Evolutionary conservation across 2,797 vertebrate genomes (phyloP).

Genomic region (Onychomys leucogaster): DNA sequence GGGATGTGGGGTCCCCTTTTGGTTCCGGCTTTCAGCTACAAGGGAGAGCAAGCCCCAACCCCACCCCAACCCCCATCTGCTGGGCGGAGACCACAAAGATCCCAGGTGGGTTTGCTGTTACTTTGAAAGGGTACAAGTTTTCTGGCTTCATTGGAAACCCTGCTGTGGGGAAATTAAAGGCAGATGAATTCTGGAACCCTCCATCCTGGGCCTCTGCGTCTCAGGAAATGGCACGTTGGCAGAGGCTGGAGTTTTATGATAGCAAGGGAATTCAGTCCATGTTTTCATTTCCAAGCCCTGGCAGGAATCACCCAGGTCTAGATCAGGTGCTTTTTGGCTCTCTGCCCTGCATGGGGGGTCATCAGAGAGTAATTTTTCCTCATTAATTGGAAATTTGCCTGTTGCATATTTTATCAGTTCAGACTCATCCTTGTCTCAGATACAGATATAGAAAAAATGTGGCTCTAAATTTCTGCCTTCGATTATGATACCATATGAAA

Average conservation of each 20-base stretch:
- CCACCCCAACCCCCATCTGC: neutral
- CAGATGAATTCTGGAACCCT: conserved; percentile 52
- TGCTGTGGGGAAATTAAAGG: conserved; percentile 54
- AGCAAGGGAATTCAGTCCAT: conserved; percentile 26
- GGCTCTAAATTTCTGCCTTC: conserved; percentile 32
- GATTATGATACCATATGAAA: neutral
- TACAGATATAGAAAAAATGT: conserved; percentile 11
- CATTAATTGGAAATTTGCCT: conserved; percentile 61
- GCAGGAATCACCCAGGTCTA: conserved; percentile 8
- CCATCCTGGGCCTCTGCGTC: neutral
- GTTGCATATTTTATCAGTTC: conserved; percentile 39
- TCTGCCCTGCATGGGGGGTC: conserved; percentile 15
- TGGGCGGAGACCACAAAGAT: neutral
- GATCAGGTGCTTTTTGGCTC: conserved; percentile 44
- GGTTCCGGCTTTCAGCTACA: neutral
- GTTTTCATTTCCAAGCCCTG: conserved; percentile 58
- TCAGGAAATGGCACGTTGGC: conserved; percentile 72
- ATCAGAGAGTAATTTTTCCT: conserved; percentile 16
- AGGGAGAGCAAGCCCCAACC: neutral
- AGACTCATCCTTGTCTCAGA: conserved; percentile 50
- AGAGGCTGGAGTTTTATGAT: neutral
- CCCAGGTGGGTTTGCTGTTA: neutral
- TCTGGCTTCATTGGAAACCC: conserved; percentile 54
- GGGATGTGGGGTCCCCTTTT: neutral
- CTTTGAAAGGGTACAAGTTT: conserved; percentile 69